Base-by-base conservation (phyloP, 2,113 vertebrate genomes). In the Nothoprocta perdicaria region DNA sequence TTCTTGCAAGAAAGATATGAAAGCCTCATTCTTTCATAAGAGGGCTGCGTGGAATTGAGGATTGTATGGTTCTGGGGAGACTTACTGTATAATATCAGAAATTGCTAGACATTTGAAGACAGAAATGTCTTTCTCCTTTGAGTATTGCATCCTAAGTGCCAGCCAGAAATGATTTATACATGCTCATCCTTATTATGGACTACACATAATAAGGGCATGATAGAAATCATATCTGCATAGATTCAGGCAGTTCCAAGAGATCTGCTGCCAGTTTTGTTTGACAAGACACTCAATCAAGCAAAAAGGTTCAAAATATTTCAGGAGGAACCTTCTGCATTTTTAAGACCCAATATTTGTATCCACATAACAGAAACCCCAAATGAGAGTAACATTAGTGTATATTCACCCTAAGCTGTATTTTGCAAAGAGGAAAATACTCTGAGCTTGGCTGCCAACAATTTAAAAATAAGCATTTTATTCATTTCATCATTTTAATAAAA, bases 211-310 rank as follows among this genome's bases (percentile, higher is more conserved):
- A 97, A 98, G 97, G 96, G 96, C 95, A 97, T 97, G 97, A 98
- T 98, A 97, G 97, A 98, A 97, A 97, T 98, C 96, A 63, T 97
- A 97, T 98, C 97, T 98, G 97, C 97, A 98, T 97, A 97, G 97
- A 97, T 98, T 97, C 97, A 97, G 98, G 97, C 97, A 98, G 96
- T 96, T 97, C 96, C 96, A 95, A 93, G 97, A 97, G 97, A 97
- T 96, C 96, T 93, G 93, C 96, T 97, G 97, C 97, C 97, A 97
- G 96, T 97, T 98, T 97, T 97, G 97, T 97, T 98, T 98, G 98
- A 98, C 97, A 98, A 98, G 97, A 97, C 91, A 95, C 96, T 98
- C 97, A 97, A 97, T 98, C 98, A 98, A 97, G 93, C 83, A 91
- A 94, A 97, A 96, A 95, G 96, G 96, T 96, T 97, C 97, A 95